Evolutionary conservation across 2,888 invertebrate genomes (phyloP).

Genomic region (Empis stercorea): DNA sequence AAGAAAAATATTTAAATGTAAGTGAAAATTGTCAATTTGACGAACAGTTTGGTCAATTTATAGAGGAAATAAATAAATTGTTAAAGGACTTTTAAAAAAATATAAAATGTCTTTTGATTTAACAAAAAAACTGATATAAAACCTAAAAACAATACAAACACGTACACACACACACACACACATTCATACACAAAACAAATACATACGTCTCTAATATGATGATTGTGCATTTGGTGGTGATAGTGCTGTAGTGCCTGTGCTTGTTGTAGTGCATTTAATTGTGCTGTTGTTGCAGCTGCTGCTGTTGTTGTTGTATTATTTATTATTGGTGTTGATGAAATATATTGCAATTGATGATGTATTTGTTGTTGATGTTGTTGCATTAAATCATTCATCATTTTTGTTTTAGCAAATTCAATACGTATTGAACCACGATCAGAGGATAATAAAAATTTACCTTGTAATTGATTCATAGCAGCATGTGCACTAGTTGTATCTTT

Average conservation of each 20-base stretch:
- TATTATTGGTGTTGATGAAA: slow-evolving; percentile 9
- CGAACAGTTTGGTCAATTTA: no score
- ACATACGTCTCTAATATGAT: slow-evolving; percentile 39
- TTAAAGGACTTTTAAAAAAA: no score
- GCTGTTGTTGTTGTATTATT: slow-evolving; percentile 6
- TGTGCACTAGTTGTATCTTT: slow-evolving; percentile 83
- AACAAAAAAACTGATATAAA: no score
- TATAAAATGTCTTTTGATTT: no score
- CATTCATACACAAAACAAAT: slow-evolving; percentile 16
- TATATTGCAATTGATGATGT: slow-evolving; percentile 6
- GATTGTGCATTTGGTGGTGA: slow-evolving; percentile 19
- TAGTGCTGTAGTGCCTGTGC: slow-evolving; percentile 3
- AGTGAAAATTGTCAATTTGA: no score
- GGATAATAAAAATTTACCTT: slow-evolving; percentile 91
- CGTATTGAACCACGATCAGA: slow-evolving; percentile 95
- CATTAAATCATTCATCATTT: slow-evolving; percentile 68
- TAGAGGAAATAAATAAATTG: no score
- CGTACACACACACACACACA: no score
- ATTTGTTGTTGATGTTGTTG: neutral
- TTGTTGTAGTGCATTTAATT: slow-evolving; percentile 6
- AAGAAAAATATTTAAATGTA: no score
- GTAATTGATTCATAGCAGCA: slow-evolving; percentile 84
- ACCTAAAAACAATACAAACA: no score
- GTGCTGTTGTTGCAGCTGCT: no score
- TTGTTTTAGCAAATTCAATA: slow-evolving; percentile 97